Base-by-base conservation (phyloP, 2,888 invertebrate species). In the Iselma pallidipennis region DNA sequence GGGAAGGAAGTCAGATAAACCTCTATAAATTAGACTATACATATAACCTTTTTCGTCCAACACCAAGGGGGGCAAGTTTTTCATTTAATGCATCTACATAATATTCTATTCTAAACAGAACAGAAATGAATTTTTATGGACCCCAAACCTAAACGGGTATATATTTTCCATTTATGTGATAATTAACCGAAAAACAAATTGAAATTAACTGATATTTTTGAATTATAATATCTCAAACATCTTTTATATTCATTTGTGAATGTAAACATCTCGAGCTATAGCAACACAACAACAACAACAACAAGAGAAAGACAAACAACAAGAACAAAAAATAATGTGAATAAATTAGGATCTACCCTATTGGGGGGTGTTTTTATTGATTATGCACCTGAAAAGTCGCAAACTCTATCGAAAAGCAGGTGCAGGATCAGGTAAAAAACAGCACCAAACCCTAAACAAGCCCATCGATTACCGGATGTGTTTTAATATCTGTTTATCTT, bases 121-220 rank as follows among this genome's bases (percentile, higher is more conserved):
- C 66, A 68, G 14, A 14, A 73, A 73, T 72, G 71, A 66, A 67
- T 71, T 71, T 33, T 71, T 73, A 71, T 73, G 72, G 68, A 71
- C 70, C 67, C 69, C 66, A 70, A 71, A 71, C 65, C 57, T 63
- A 68, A 69, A 66, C 68, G n/a, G n/a, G n/a, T n/a, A n/a, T 66
- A 64, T 74, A 63, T 71, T 71, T 71, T 21, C 12, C 73, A 76
- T 76, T 74, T 76, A 73, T 75, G 75, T 74, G 75, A 74, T 76
- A 75, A 75, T 76, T 76, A 75, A 70, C 67, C 67, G 58, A 71
- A 74, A 74, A 70, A 76, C 76, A 75, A 76, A 75, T 76, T 76
- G 74, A 75, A 75, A 76, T 76, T 76, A 74, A 68, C 72, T 71
- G 73, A 73, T 73, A 71, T 74, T 70, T 73, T 55, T 69, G 61